phyloP scores from a whole-genome alignment of 2,797 vertebrate genomes.

The Thamnophis elegans region DNA sequence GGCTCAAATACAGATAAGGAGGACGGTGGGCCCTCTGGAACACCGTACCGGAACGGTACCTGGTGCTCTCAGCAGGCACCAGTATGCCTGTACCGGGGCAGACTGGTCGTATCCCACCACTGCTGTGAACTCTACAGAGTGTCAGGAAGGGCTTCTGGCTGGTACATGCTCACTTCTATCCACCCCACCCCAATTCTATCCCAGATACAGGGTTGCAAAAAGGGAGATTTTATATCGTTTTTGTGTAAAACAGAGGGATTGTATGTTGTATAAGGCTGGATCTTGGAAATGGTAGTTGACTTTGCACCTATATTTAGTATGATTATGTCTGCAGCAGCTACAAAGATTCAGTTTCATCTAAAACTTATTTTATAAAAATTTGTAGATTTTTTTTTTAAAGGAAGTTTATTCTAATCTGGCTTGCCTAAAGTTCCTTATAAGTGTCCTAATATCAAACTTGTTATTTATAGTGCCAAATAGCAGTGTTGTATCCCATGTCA shows the following conservation, averaged over 20 bases:
- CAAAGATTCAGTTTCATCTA: conserved; percentile 9
- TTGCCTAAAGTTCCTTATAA: neutral
- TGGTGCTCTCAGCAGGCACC: too few relatives aligned
- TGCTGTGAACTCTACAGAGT: neutral
- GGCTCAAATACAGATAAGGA: too few relatives aligned
- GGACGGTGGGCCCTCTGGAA: too few relatives aligned
- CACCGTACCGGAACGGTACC: too few relatives aligned
- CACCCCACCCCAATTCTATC: neutral
- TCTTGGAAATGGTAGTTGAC: neutral
- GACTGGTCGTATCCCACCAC: too few relatives aligned
- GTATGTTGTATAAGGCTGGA: neutral
- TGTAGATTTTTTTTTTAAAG: neutral
- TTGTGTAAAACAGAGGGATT: neutral
- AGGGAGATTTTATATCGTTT: neutral
- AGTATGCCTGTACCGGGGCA: too few relatives aligned
- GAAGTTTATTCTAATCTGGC: conserved; percentile 26
- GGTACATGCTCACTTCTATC: neutral
- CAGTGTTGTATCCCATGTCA: conserved; percentile 25
- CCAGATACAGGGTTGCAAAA: neutral
- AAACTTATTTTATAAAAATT: conserved; percentile 32
- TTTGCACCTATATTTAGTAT: neutral
- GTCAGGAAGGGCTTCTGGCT: neutral
- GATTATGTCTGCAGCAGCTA: neutral
- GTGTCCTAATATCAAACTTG: neutral
- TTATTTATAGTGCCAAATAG: conserved; percentile 31